phyloP scores from a whole-genome alignment of 2,797 vertebrate genomes.

The Cyprinodon diabolis region DNA sequence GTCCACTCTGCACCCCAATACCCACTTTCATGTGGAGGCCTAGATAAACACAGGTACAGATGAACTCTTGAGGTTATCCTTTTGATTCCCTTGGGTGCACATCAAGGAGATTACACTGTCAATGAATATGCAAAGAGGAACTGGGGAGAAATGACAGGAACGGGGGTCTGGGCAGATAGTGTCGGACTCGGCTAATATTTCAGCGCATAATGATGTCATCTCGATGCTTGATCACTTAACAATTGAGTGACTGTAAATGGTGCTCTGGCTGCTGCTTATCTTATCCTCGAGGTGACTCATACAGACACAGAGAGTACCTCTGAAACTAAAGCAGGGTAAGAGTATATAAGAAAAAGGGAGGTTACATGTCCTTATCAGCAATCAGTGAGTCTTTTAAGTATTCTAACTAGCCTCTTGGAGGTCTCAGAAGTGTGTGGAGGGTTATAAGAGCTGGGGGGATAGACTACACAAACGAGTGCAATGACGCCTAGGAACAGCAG shows the following conservation, averaged over 20 bases:
- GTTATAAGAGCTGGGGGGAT: slow-evolving; percentile 15
- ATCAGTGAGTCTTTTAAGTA: slow-evolving; percentile 49
- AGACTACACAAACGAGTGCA: slow-evolving; percentile 75
- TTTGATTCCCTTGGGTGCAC: slow-evolving; percentile 61
- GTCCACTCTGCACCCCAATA: slow-evolving; percentile 49
- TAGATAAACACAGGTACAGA: slow-evolving; percentile 69
- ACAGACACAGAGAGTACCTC: background rate
- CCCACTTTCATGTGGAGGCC: slow-evolving; percentile 43
- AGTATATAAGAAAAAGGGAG: background rate
- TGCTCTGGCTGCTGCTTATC: slow-evolving; percentile 48
- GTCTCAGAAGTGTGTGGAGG: slow-evolving; percentile 56
- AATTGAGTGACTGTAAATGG: slow-evolving; percentile 47
- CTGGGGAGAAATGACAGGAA: slow-evolving; percentile 42
- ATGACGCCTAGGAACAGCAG: slow-evolving; percentile 76
- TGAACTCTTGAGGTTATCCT: slow-evolving; percentile 78
- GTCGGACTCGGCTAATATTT: slow-evolving; percentile 51
- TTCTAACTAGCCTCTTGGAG: slow-evolving; percentile 34
- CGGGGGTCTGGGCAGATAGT: slow-evolving; percentile 29
- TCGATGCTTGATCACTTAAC: slow-evolving; percentile 53
- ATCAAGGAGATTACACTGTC: slow-evolving; percentile 70
- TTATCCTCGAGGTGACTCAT: slow-evolving; percentile 41
- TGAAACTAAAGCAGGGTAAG: background rate
- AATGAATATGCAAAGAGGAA: slow-evolving; percentile 72
- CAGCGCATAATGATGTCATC: slow-evolving; percentile 63
- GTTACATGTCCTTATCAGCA: slow-evolving; percentile 17